These are phyloP conservation scores for Karalla daura DNA, from an alignment of 2,797 vertebrate genomes.

Conservation along the genomic window DNA sequence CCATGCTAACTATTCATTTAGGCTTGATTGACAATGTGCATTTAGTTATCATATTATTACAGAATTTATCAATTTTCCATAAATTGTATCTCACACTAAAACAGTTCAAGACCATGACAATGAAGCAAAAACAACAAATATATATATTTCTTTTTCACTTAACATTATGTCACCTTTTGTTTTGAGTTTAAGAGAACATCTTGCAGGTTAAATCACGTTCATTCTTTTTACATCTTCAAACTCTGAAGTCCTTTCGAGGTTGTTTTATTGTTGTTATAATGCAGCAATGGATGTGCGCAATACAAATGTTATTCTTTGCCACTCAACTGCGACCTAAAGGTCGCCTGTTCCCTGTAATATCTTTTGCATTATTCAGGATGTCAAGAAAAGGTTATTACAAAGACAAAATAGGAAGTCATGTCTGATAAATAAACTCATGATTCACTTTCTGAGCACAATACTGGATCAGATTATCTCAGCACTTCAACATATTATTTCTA, in stretches of 20 bases:
- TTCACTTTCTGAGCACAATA: background rate
- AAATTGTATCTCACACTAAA: no score
- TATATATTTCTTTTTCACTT: no score
- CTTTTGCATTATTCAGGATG: background rate
- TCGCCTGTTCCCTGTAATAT: background rate
- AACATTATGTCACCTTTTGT: no score
- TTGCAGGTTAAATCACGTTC: background rate
- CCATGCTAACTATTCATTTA: background rate
- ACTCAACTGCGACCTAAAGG: background rate
- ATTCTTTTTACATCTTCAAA: background rate
- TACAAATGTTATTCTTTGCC: background rate
- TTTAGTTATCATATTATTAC: no score
- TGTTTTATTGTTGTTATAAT: background rate
- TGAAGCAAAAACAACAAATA: no score
- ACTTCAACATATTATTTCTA: background rate
- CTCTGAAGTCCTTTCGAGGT: background rate
- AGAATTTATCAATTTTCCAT: no score
- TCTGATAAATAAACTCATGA: background rate
- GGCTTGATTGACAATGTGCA: background rate
- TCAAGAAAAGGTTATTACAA: background rate
- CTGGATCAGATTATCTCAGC: background rate
- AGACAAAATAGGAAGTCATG: background rate
- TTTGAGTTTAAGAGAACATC: no score
- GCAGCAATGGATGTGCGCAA: background rate
- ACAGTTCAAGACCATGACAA: background rate